Evolutionary conservation across 2,888 invertebrate genomes (phyloP).

Genomic region (Merodon equestris): DNA sequence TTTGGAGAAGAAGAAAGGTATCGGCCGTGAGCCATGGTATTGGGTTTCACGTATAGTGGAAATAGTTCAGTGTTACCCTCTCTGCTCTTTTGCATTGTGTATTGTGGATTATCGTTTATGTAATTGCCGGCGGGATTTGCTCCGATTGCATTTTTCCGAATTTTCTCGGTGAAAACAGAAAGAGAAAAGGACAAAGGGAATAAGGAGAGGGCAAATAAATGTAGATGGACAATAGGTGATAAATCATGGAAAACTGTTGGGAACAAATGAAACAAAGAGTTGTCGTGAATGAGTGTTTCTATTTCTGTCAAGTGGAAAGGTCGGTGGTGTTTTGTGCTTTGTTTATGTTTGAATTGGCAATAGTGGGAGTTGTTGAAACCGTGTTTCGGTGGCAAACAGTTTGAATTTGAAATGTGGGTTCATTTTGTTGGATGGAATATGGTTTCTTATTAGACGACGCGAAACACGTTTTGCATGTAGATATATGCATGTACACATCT

Average conservation of each 20-base stretch:
- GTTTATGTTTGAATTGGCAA: conserved; percentile 38
- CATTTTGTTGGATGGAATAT: conserved; percentile 1
- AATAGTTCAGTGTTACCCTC: too few relatives aligned
- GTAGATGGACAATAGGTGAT: too few relatives aligned
- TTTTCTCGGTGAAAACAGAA: not conserved
- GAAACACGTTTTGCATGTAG: too few relatives aligned
- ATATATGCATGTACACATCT: too few relatives aligned
- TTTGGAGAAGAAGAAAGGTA: too few relatives aligned
- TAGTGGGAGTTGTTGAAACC: too few relatives aligned
- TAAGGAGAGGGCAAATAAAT: too few relatives aligned
- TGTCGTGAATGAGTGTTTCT: conserved; percentile 3
- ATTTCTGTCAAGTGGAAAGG: conserved; percentile 25
- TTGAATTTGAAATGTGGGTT: not conserved
- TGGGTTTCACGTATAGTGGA: not conserved
- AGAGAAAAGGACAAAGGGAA: too few relatives aligned
- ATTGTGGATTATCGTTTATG: conserved; percentile 45
- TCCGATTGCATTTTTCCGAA: conserved; percentile 4
- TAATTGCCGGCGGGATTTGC: conserved; percentile 68
- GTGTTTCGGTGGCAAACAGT: not conserved
- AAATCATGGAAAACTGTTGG: not conserved
- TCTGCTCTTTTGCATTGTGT: conserved; percentile 3
- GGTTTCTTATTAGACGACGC: conserved; percentile 7
- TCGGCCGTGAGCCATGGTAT: not conserved
- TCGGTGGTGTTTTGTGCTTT: conserved; percentile 19
- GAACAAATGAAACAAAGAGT: conserved; percentile 38